phyloP scores from a whole-genome alignment of 2,797 vertebrate genomes.

The Vultur gryphus region DNA sequence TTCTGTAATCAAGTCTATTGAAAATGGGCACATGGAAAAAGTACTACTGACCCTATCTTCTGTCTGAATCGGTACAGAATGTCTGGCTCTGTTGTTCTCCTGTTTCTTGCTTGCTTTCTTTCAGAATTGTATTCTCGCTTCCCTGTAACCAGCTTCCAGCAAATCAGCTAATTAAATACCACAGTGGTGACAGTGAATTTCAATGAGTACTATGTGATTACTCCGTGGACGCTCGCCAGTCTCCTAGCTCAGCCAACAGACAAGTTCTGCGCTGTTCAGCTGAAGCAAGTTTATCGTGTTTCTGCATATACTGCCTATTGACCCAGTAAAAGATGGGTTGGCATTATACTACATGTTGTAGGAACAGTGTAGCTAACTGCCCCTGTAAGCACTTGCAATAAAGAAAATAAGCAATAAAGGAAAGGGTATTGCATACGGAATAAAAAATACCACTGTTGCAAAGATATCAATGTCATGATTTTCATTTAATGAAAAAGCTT shows the following conservation, averaged over 20 bases:
- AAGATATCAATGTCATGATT: background rate
- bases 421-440: background rate
- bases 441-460: background rate
- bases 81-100: conserved; percentile 30
- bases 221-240: conserved; percentile 5
- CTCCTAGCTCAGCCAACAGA: conserved; percentile 20
- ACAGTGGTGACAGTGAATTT: conserved; percentile 70
- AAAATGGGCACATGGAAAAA: conserved; percentile 2
- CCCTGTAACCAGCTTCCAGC: conserved; percentile 48
- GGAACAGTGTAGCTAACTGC: background rate
- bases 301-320: background rate
- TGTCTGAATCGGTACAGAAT: conserved; percentile 10
- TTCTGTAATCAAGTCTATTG: background rate
- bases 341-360: background rate
- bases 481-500: background rate
- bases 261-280: background rate
- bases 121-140: conserved; percentile 40
- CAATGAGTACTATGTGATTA: conserved; percentile 48
- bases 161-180: conserved; percentile 75
- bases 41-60: background rate
- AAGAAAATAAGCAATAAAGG: background rate
- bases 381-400: background rate
- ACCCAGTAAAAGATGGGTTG: background rate
- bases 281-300: background rate
- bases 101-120: background rate